These are phyloP conservation scores for Troglohyphantes excavatus DNA, from an alignment of 2,888 invertebrate genomes.

Conservation along the genomic window DNA sequence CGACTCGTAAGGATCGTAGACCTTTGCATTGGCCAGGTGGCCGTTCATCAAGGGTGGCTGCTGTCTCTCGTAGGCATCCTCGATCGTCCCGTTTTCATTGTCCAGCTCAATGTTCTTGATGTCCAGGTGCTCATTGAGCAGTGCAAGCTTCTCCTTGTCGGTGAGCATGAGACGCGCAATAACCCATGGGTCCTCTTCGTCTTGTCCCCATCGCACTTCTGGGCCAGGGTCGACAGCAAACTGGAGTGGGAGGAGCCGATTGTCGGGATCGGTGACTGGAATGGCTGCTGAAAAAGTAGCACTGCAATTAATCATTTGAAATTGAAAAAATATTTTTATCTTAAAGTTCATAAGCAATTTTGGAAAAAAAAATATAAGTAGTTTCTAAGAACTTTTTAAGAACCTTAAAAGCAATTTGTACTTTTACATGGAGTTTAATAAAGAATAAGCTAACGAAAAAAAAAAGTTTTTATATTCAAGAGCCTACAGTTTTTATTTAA, in stretches of 20 bases:
- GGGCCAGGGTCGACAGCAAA: constrained; percentile 92
- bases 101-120: constrained; percentile 84
- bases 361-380: too few species aligned
- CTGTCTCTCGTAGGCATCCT: not conserved
- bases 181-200: constrained; percentile 85
- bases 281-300: too few species aligned
- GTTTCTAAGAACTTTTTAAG: too few species aligned
- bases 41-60: constrained; percentile 45
- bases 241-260: constrained; percentile 90
- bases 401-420: too few species aligned
- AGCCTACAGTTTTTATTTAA: too few species aligned
- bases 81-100: not conserved
- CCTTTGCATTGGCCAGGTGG: constrained; percentile 39
- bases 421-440: too few species aligned
- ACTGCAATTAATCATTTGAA: too few species aligned
- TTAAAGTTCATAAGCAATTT: too few species aligned
- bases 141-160: constrained; percentile 86
- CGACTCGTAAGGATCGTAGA: constrained; percentile 68
- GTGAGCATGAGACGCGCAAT: constrained; percentile 85
- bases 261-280: constrained; percentile 89
- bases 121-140: constrained; percentile 88
- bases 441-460: too few species aligned
- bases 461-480: too few species aligned
- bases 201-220: constrained; percentile 87
- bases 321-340: too few species aligned